Evolutionary conservation across 2,888 invertebrate genomes (phyloP), one percentile per base, ranked within the genome.

Genomic region (Drosophila putrida): DNA sequence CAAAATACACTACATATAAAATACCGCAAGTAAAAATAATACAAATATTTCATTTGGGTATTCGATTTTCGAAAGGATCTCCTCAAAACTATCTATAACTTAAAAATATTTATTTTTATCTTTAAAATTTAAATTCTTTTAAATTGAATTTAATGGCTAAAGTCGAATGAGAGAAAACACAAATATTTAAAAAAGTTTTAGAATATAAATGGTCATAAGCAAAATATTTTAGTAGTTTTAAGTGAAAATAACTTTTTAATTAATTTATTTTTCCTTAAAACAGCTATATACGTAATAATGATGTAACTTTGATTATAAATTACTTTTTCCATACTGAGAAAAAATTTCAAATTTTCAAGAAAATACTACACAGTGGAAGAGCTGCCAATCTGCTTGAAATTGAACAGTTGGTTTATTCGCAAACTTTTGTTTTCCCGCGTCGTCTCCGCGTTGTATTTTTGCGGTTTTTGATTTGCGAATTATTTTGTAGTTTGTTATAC

Each of bases 341-440:
- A 20, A 20, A 2, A 20, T 1, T 20, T 20, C 20, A 20, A 20
- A 20, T 20, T 31, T 31, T 31, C 8, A 31, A 20, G 20, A 20
- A 20, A 44, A 66, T 66, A 31, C 55, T 4, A 25, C 2, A 11
- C 6, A 9, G 0, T 28, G 3, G 9, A 0, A 20, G 41, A 15
- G n/a, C 58, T 75, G 76, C 71, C 67, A 71, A 71, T 11, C 25
- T 57, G 36, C 2, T 41, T 20, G 3, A 53, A 38, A 36, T 9
- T 51, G 28, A 75, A 58, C 68, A 76, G 68, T 72, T 67, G 75
- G 0, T 57, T 33, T 43, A 6, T 51, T 64, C 15, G 55, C 59
- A 39, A 35, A 46, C 33, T 0, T 11, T 46, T 41, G 20, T 43
- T 75, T 75, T 75, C 77, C 75, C 75, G 75, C 75, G 53, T 47